These are phyloP conservation scores for Elegia similella DNA, from an alignment of 2,888 invertebrate genomes.

Conservation along the genomic window DNA sequence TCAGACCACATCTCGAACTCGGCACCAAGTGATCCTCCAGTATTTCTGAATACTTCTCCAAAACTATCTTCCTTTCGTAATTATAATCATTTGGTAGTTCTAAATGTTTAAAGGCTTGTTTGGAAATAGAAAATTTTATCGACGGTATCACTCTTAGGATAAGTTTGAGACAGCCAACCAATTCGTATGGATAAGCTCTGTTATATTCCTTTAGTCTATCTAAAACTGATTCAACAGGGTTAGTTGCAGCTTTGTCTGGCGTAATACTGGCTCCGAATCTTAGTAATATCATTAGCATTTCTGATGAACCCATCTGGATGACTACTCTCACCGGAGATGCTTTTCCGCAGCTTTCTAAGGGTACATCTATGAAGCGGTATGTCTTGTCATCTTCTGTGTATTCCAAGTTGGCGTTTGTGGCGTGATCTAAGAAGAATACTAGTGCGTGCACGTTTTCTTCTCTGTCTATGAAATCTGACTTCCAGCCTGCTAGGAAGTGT, in stretches of 20 bases:
- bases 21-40: conserved; percentile 83
- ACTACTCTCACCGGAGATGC: conserved; percentile 88
- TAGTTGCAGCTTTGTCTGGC: conserved; percentile 80
- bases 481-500: conserved; percentile 92
- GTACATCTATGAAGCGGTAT: conserved; percentile 87
- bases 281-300: conserved; percentile 87
- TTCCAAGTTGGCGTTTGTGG: conserved; percentile 84
- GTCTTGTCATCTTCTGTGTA: conserved; percentile 64
- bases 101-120: conserved; percentile 51
- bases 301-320: conserved; percentile 87
- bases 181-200: conserved; percentile 84
- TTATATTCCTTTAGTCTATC: conserved; percentile 84
- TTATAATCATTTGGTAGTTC: conserved; percentile 67
- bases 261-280: conserved; percentile 85
- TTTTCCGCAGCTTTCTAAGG: conserved; percentile 90
- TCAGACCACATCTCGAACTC: conserved; percentile 80
- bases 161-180: conserved; percentile 86
- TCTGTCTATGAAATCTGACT: conserved; percentile 89
- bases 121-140: conserved; percentile 75
- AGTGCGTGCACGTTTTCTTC: conserved; percentile 90
- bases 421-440: conserved; percentile 89
- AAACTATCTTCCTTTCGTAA: conserved; percentile 62
- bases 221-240: conserved; percentile 84
- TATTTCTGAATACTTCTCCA: conserved; percentile 74
- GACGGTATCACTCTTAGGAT: conserved; percentile 84